Base-by-base conservation (phyloP, 2,113 vertebrate species). In the Phainopepla nitens region DNA sequence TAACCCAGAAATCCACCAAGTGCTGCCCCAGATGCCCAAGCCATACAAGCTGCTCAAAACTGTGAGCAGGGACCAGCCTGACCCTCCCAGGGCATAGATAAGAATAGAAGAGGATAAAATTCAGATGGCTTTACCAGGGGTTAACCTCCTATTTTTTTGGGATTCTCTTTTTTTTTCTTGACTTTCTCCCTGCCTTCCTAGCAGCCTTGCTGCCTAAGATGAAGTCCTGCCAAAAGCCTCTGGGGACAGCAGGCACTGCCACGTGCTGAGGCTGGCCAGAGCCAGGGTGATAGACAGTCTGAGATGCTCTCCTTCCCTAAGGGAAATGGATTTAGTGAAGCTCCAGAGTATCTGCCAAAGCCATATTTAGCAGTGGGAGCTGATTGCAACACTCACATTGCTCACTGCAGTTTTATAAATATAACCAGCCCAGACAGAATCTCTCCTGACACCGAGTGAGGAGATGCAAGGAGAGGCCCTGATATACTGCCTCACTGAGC, bases 361-460 rank as follows among this genome's bases (percentile, higher is more conserved):
- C 73, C 87, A 57, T 65, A 60, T 87, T 96, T 89, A 95, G 84
- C 75, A 28, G 49, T 53, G 66, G 58, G 89, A 83, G 50, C 45
- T 57, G 76, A 79, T 56, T 87, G 92, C 87, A 68, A 41, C 65
- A 45, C 53, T 82, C 35, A 2, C 56, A 12, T 76, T 86, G 51
- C 76, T 92, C 81, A 44, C 60, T 75, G 87, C 3, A 6, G 27
- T 61, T 87, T 96, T 72, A 82, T 87, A 95, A 95, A 92, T 90
- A 85, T 54, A 90, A 82, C 58, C 75, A 92, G 42, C 75, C 54
- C 73, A 77, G 90, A 44, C 70, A 53, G 20, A 49, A 41, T 45
- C 76, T 80, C 50, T 93, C 49, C 78, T 45, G 78, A 86, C 36
- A 57, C 17, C 0, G 1, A 73, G 60, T 7, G 54, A 66, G 79